These are phyloP conservation scores for Gnathonemus echidnorhynchus DNA, from an alignment of 2,113 vertebrate species.

Conservation along the genomic window DNA sequence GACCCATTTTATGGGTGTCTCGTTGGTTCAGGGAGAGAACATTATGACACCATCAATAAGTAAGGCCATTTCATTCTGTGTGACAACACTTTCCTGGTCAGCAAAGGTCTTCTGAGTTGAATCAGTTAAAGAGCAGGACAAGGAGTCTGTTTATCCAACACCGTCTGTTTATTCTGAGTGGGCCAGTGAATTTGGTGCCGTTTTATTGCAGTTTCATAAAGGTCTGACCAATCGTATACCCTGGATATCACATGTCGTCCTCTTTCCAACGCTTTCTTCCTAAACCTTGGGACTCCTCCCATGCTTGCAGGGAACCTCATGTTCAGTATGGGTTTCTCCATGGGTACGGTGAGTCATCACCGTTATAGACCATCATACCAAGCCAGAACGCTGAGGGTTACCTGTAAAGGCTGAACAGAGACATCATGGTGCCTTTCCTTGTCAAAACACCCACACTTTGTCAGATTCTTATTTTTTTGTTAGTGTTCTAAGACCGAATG, in stretches of 20 bases:
- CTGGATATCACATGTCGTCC: not conserved
- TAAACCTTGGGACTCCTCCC: not conserved
- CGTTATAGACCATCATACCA: not conserved
- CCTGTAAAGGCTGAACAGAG: not conserved
- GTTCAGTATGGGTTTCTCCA: not conserved
- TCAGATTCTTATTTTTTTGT: not conserved
- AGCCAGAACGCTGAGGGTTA: not conserved
- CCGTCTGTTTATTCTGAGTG: not conserved
- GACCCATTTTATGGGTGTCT: not conserved
- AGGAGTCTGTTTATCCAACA: not conserved
- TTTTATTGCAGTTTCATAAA: not conserved
- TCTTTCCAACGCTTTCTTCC: not conserved
- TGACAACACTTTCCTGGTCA: not conserved
- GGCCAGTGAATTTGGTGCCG: not conserved
- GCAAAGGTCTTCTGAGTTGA: not conserved
- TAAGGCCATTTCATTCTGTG: not conserved
- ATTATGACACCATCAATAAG: not conserved
- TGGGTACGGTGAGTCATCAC: not conserved
- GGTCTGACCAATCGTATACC: not conserved
- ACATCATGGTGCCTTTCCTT: not conserved
- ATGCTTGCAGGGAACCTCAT: not conserved
- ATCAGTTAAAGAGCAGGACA: not conserved
- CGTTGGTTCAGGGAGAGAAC: not conserved
- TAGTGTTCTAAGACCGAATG: not conserved
- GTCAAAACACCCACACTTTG: not conserved